Percentiles rank a stretch among this genome's conserved stretches.
Conservation (phyloP, 2,888 invertebrate genomes). For the Caenorhabditis sp. region DNA sequence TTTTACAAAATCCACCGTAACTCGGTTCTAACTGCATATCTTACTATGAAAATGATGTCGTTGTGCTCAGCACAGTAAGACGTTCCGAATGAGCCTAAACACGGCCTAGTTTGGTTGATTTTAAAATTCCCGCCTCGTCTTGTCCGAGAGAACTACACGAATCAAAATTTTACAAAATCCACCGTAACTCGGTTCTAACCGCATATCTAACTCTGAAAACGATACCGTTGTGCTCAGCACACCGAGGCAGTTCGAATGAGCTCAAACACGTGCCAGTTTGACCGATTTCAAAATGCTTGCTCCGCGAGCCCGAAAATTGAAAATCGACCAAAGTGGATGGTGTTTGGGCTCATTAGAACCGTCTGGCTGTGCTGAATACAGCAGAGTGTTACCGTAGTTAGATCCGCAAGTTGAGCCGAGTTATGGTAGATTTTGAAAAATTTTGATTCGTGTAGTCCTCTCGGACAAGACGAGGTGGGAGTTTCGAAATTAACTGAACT, state of each 20-base stretch:
- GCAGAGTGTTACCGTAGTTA: not conserved
- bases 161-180: too few relatives aligned
- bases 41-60: not conserved
- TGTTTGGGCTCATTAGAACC: not conserved
- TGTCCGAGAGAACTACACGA: too few relatives aligned
- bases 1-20: not conserved
- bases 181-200: too few relatives aligned
- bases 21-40: not conserved
- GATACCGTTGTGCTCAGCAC: not conserved
- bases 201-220: not conserved
- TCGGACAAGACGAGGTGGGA: not conserved
- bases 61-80: not conserved
- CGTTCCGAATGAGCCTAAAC: too few relatives aligned
- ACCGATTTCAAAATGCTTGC: not conserved
- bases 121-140: too few relatives aligned
- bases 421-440: not conserved
- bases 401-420: not conserved
- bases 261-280: not conserved
- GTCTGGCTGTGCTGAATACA: not conserved
- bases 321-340: not conserved
- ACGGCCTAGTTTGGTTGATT: too few relatives aligned
- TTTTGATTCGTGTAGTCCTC: not conserved
- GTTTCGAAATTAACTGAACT: not conserved
- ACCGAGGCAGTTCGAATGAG: constrained; percentile 6
- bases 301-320: not conserved